These are phyloP conservation scores for Griposia aprilina DNA, from an alignment of 2,888 invertebrate species.

Conservation along the genomic window DNA sequence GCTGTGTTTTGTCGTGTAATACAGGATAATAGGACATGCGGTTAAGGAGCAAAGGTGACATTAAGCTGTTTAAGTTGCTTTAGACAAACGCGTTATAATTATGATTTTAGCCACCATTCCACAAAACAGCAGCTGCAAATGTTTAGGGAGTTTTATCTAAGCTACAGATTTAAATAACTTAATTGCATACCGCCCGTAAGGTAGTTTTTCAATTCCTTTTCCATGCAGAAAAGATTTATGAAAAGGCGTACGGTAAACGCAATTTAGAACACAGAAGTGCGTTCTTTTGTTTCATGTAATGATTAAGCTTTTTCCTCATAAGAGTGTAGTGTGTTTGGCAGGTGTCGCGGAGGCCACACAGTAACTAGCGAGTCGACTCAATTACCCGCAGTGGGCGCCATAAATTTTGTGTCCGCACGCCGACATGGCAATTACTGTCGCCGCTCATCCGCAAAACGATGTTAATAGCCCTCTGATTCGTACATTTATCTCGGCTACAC, in stretches of 20 bases:
- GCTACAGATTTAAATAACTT: slow-evolving; percentile 17
- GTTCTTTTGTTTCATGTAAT: slow-evolving; percentile 50
- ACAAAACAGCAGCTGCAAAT: not conserved
- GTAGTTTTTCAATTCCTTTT: slow-evolving; percentile 13
- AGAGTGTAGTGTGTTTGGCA: slow-evolving; percentile 72
- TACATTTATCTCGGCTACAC: slow-evolving; percentile 82
- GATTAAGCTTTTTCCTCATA: slow-evolving; percentile 59
- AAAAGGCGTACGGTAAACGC: slow-evolving; percentile 35
- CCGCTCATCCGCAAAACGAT: slow-evolving; percentile 89
- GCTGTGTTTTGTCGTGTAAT: slow-evolving; percentile 23
- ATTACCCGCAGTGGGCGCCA: slow-evolving; percentile 85
- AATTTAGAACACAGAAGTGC: slow-evolving; percentile 22
- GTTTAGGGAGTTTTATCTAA: slow-evolving; percentile 15
- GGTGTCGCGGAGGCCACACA: slow-evolving; percentile 75
- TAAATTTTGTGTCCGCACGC: slow-evolving; percentile 87
- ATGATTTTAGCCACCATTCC: slow-evolving; percentile 6
- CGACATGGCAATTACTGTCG: slow-evolving; percentile 90
- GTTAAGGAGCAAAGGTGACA: slow-evolving; percentile 17
- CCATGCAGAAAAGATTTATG: not conserved
- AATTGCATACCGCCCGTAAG: slow-evolving; percentile 2
- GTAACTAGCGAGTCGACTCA: slow-evolving; percentile 82
- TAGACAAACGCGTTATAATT: slow-evolving; percentile 15
- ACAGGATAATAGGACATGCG: slow-evolving; percentile 25
- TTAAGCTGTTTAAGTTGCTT: slow-evolving; percentile 30
- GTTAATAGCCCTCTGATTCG: slow-evolving; percentile 88